Conservation (phyloP, 2,888 invertebrate species). For the Amphipyra tragopoginis region DNA sequence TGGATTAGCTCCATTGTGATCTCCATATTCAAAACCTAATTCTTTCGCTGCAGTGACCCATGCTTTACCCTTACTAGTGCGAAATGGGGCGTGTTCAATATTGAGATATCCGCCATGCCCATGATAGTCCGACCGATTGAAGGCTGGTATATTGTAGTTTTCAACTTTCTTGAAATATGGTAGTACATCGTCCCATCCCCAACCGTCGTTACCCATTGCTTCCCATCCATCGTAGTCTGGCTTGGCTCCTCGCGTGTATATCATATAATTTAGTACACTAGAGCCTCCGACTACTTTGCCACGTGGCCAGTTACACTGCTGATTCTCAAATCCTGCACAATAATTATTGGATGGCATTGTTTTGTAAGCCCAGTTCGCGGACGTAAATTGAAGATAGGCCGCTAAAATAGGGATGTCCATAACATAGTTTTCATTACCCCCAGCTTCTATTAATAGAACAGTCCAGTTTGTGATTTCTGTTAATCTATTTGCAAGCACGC, state of each 20-base stretch:
- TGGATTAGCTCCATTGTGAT: conserved; percentile 91
- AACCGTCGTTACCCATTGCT: conserved; percentile 92
- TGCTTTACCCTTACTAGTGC: conserved; percentile 84
- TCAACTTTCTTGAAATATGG: conserved; percentile 95
- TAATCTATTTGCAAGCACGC: conserved; percentile 91
- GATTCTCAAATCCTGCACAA: conserved; percentile 93
- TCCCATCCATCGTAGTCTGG: conserved; percentile 95
- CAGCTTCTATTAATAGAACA: conserved; percentile 91
- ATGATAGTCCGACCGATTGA: conserved; percentile 86
- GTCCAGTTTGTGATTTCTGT: conserved; percentile 87
- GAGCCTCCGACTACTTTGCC: conserved; percentile 96
- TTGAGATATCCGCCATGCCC: conserved; percentile 89
- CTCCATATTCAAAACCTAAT: conserved; percentile 89
- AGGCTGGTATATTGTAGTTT: conserved; percentile 90
- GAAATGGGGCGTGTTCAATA: conserved; percentile 87
- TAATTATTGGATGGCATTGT: conserved; percentile 93
- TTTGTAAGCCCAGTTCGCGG: conserved; percentile 94
- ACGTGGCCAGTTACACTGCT: conserved; percentile 94
- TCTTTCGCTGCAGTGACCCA: conserved; percentile 91
- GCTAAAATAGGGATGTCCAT: conserved; percentile 94
- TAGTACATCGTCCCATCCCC: conserved; percentile 93
- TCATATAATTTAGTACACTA: conserved; percentile 94
- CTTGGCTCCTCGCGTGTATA: conserved; percentile 92
- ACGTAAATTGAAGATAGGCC: conserved; percentile 92
- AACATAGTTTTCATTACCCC: conserved; percentile 91